phyloP scores from a whole-genome alignment of 2,113 vertebrate genomes.

The Epinephelus cyanopodus region DNA sequence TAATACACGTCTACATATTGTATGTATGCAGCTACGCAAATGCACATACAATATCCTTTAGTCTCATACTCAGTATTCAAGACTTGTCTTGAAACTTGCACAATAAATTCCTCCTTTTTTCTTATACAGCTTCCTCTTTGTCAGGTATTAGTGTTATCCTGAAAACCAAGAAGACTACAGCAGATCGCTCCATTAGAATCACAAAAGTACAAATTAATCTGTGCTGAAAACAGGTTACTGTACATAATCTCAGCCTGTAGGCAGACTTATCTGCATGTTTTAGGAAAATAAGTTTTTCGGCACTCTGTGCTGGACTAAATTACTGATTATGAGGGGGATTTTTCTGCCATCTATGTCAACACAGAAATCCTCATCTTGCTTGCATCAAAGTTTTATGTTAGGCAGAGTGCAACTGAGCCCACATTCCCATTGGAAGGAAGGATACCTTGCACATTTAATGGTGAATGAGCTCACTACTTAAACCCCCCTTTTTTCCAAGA shows the following conservation, averaged over 20 bases:
- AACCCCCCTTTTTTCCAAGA: background rate
- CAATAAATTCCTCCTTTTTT: background rate
- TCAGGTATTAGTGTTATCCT: slow-evolving; percentile 7
- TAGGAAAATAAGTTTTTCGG: slow-evolving; percentile 3
- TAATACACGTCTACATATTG: background rate
- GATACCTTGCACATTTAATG: background rate
- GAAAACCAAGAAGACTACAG: background rate
- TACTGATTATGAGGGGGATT: background rate
- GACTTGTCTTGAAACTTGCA: background rate
- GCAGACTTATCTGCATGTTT: slow-evolving; percentile 17
- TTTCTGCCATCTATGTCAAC: background rate
- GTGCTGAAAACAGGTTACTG: background rate
- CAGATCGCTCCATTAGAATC: background rate
- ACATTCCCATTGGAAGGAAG: background rate
- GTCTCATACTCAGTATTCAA: background rate
- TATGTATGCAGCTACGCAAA: background rate
- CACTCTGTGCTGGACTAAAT: slow-evolving; percentile 1
- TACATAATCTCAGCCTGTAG: slow-evolving; percentile 1
- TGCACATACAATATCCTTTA: background rate
- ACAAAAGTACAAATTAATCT: background rate
- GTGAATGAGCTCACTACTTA: background rate
- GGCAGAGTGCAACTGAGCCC: background rate
- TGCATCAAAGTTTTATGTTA: slow-evolving; percentile 9
- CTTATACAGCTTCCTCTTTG: background rate
- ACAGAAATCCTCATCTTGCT: background rate